These are phyloP conservation scores for Lycodopsis pacificus DNA, from an alignment of 2,797 vertebrate species.

Conservation along the genomic window DNA sequence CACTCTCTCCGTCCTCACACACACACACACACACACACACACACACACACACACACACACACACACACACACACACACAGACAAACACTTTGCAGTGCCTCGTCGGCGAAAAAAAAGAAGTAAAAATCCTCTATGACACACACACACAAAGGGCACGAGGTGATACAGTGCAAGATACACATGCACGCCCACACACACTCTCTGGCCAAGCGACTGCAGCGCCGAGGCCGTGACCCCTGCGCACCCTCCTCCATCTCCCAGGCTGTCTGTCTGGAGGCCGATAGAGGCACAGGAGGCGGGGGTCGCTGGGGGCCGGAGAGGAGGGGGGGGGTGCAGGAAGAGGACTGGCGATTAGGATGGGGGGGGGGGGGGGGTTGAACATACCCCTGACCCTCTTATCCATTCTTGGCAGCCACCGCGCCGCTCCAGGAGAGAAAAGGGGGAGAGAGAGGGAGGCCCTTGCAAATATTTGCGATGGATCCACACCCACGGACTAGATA, in stretches of 20 bases:
- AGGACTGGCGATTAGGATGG: slow-evolving; percentile 76
- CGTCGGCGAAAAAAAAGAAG: slow-evolving; percentile 18
- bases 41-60: slow-evolving; percentile 25
- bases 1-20: slow-evolving; percentile 41
- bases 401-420: slow-evolving; percentile 69
- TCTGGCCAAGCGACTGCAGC: slow-evolving; percentile 64
- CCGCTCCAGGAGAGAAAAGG: slow-evolving; percentile 56
- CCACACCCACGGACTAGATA: slow-evolving; percentile 73
- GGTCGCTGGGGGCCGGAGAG: slow-evolving; percentile 20
- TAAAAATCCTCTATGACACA: slow-evolving; percentile 28
- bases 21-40: slow-evolving; percentile 6
- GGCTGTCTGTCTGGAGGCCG: slow-evolving; percentile 73
- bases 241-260: slow-evolving; percentile 52
- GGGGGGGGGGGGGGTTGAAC: slow-evolving; percentile 25
- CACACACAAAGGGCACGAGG: slow-evolving; percentile 36
- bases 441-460: slow-evolving; percentile 57
- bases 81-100: slow-evolving; percentile 33
- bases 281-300: slow-evolving; percentile 50
- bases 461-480: slow-evolving; percentile 74
- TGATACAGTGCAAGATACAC: slow-evolving; percentile 27
- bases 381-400: slow-evolving; percentile 73
- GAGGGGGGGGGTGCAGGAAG: slow-evolving; percentile 68
- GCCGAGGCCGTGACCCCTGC: slow-evolving; percentile 72
- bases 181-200: slow-evolving; percentile 29
- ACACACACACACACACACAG: slow-evolving; percentile 13